Percentiles rank a stretch among this genome's conserved stretches.
phyloP scores from a whole-genome alignment of 2,888 invertebrate species.

The Galerucella calmariensis region DNA sequence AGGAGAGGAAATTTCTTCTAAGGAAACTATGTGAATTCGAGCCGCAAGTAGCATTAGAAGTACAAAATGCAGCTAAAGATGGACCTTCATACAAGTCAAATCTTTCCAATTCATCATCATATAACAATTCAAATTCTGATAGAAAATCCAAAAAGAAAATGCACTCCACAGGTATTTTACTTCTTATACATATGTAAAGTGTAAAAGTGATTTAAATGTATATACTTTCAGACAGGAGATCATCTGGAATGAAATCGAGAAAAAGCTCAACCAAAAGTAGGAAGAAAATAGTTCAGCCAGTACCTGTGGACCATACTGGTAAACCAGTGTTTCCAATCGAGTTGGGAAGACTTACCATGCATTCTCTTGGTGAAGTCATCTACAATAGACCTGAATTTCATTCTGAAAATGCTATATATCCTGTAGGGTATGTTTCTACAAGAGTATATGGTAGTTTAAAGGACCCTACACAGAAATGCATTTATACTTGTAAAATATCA shows the following conservation, averaged over 20 bases:
- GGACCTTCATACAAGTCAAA: slow-evolving; percentile 46
- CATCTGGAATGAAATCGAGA: slow-evolving; percentile 49
- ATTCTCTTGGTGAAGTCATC: slow-evolving; percentile 81
- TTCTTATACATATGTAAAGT: background rate
- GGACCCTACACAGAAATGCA: slow-evolving; percentile 76
- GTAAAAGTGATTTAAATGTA: background rate
- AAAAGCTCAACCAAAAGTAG: slow-evolving; percentile 55
- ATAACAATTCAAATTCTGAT: slow-evolving; percentile 37
- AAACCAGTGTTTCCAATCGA: slow-evolving; percentile 79
- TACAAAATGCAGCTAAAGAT: slow-evolving; percentile 60
- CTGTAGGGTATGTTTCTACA: slow-evolving; percentile 82
- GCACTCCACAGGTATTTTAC: slow-evolving; percentile 15
- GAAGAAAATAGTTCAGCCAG: slow-evolving; percentile 70
- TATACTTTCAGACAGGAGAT: slow-evolving; percentile 45
- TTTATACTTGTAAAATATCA: slow-evolving; percentile 84
- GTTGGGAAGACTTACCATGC: slow-evolving; percentile 76
- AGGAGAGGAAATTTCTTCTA: slow-evolving; percentile 84
- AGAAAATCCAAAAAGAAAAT: slow-evolving; percentile 55
- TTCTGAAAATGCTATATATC: slow-evolving; percentile 78
- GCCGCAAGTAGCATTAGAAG: slow-evolving; percentile 61
- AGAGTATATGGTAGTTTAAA: slow-evolving; percentile 78
- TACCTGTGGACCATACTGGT: slow-evolving; percentile 74
- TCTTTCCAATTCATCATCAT: slow-evolving; percentile 11
- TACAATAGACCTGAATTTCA: slow-evolving; percentile 76
- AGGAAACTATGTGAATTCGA: slow-evolving; percentile 80